phyloP scores from a whole-genome alignment of 2,888 invertebrate species.

The Drosophila incognita region DNA sequence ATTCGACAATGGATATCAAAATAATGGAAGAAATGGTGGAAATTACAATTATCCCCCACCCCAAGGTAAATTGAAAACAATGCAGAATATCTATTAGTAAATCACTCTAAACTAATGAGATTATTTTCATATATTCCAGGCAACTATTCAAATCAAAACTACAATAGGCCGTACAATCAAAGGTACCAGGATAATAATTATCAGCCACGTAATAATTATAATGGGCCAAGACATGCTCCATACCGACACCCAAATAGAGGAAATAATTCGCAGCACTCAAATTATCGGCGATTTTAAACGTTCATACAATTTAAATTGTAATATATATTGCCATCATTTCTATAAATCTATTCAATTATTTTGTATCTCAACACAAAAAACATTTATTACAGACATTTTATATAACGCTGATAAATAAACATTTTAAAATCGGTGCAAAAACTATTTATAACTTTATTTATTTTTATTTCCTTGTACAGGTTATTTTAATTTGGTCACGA shows the following conservation, averaged over 20 bases:
- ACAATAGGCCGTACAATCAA: conserved; percentile 42
- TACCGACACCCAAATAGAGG: conserved; percentile 32
- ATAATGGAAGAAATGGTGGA: conserved; percentile 75
- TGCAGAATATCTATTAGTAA: not conserved
- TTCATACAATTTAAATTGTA: not conserved
- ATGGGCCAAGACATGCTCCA: conserved; percentile 38
- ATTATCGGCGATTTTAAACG: conserved; percentile 49
- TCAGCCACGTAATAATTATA: conserved; percentile 37
- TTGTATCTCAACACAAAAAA: not conserved
- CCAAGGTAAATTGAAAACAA: conserved; percentile 36
- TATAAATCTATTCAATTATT: conserved; percentile 1
- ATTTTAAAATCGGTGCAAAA: not conserved
- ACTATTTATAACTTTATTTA: not conserved
- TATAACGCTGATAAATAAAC: conserved; percentile 2
- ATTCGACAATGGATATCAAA: conserved; percentile 77
- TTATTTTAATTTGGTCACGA: not conserved
- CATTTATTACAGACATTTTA: conserved; percentile 1
- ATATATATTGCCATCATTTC: conserved; percentile 1
- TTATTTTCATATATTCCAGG: conserved; percentile 24
- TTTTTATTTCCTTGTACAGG: not conserved
- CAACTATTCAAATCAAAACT: conserved; percentile 35
- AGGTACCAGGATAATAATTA: conserved; percentile 40
- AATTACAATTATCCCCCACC: conserved; percentile 43
- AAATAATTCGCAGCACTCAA: conserved; percentile 40
- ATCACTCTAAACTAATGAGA: not conserved